These are phyloP conservation scores for Slavum lentiscoides DNA, from an alignment of 2,888 invertebrate genomes.

Conservation along the genomic window DNA sequence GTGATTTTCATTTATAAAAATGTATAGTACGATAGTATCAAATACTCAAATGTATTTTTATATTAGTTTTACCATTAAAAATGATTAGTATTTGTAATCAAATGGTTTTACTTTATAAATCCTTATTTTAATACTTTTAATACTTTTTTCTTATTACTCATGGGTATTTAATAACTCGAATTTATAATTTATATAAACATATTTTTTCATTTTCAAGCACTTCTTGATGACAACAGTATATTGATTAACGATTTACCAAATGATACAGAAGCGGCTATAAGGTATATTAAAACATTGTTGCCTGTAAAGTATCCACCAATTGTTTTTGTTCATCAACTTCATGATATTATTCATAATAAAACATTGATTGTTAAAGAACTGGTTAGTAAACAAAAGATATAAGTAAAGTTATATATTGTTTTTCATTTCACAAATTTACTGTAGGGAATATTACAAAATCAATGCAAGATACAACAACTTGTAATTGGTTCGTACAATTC, in stretches of 20 bases:
- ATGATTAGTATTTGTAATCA: too few species aligned
- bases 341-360: conserved; percentile 49
- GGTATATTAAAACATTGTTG: conserved; percentile 48
- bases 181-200: neutral
- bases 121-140: neutral
- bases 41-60: too few species aligned
- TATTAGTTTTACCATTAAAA: too few species aligned
- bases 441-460: conserved; percentile 50
- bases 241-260: conserved; percentile 26
- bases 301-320: conserved; percentile 45
- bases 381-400: conserved; percentile 25
- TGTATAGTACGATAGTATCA: too few species aligned
- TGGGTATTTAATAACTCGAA: too few species aligned
- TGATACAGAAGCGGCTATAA: conserved; percentile 54
- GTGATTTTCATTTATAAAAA: too few species aligned
- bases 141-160: neutral
- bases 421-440: neutral
- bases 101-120: neutral
- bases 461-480: conserved; percentile 53
- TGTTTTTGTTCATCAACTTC: conserved; percentile 53
- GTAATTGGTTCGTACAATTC: conserved; percentile 45
- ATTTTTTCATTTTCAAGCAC: neutral
- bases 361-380: conserved; percentile 52
- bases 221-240: conserved; percentile 34
- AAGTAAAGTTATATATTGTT: neutral